Evolutionary conservation across 2,113 vertebrate genomes (phyloP).

Genomic region (Scolopax mira): DNA sequence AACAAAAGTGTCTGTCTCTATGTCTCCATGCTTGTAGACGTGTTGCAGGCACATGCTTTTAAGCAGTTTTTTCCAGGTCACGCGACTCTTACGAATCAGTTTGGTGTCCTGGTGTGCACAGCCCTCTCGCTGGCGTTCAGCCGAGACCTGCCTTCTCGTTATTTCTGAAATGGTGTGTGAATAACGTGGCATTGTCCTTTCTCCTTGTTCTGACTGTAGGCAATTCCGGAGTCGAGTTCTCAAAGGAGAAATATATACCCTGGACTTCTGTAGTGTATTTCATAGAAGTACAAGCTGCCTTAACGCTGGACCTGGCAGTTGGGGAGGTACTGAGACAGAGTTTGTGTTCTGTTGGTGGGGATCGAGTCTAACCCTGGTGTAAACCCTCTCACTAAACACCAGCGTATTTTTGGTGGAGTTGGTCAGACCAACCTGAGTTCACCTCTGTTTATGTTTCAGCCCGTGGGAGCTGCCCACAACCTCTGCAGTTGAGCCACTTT

Average conservation of each 20-base stretch:
- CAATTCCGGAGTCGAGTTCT: not conserved
- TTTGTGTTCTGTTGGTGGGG: not conserved
- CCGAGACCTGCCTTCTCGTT: not conserved
- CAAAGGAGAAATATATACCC: not conserved
- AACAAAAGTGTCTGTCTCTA: not conserved
- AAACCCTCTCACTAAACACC: not conserved
- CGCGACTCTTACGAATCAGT: rapidly evolving
- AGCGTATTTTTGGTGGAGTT: not conserved
- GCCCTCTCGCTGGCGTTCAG: not conserved
- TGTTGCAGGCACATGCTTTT: not conserved
- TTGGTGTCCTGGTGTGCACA: not conserved
- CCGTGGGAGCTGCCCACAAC: not conserved
- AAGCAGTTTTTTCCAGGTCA: not conserved
- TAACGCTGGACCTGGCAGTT: not conserved
- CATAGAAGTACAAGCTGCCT: not conserved
- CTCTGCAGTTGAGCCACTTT: not conserved
- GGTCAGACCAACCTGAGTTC: not conserved
- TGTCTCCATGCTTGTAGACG: not conserved
- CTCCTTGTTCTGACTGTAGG: not conserved
- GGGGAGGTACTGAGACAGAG: not conserved
- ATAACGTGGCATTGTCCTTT: not conserved
- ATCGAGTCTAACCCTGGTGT: not conserved
- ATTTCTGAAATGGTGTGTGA: not conserved
- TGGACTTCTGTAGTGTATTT: not conserved
- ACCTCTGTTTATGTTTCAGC: not conserved